Percentiles rank a stretch among this genome's conserved stretches.
Conservation (phyloP, 2,113 vertebrate species). For the Silurus glanis region DNA sequence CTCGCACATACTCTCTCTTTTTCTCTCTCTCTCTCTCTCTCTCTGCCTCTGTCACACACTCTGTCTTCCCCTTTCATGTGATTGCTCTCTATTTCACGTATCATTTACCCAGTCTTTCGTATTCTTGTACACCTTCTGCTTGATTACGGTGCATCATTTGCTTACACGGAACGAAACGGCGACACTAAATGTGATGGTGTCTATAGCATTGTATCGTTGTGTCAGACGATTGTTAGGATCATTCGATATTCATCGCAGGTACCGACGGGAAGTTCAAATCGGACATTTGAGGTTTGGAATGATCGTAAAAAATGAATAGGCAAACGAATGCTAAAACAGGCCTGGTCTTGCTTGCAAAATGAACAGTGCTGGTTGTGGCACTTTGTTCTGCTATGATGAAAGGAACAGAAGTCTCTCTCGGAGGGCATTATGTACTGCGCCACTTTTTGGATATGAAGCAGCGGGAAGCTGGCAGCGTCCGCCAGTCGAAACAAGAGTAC, state of each 20-base stretch:
- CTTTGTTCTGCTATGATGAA: constrained; percentile 62
- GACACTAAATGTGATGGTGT: not conserved
- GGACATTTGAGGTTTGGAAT: not conserved
- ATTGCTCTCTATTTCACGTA: constrained; percentile 42
- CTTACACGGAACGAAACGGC: not conserved
- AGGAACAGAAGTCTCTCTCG: constrained; percentile 64
- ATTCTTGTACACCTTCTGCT: constrained; percentile 8
- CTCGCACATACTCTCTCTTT: constrained; percentile 56
- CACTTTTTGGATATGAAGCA: constrained; percentile 65
- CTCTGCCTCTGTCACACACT: constrained; percentile 21
- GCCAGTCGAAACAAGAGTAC: constrained; percentile 83
- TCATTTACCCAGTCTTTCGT: not conserved
- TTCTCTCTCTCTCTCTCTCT: constrained; percentile 13
- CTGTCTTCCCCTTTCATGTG: constrained; percentile 30
- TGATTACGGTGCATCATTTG: not conserved
- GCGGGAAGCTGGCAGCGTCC: constrained; percentile 68
- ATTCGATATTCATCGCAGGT: not conserved
- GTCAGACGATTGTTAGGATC: not conserved
- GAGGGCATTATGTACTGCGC: constrained; percentile 58
- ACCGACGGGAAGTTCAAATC: not conserved
- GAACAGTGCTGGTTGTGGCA: constrained; percentile 65
- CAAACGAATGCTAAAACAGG: constrained; percentile 4
- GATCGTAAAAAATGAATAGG: not conserved
- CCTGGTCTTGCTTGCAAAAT: constrained; percentile 63
- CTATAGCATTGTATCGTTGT: not conserved